A percentile compares a stretch with the other conserved stretches of the same genome.
phyloP scores from a whole-genome alignment of 1,140 invertebrate species.

The Ceratina calcarata region DNA sequence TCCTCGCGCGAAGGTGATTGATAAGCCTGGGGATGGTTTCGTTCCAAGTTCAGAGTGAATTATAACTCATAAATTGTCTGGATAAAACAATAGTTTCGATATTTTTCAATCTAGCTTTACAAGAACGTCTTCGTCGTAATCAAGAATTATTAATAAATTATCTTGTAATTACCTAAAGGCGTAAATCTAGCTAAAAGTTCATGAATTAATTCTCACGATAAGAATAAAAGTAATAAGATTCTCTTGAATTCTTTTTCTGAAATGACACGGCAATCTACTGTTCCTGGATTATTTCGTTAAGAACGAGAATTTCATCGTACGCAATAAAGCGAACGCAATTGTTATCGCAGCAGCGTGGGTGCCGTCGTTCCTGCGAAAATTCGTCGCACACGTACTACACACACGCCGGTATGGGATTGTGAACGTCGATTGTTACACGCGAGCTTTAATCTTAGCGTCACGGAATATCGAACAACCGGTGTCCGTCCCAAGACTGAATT shows the following conservation, averaged over 20 bases:
- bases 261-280: no score
- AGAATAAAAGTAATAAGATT: no score
- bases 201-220: no score
- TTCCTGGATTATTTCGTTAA: neutral
- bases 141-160: no score
- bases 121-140: no score
- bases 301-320: neutral
- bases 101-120: no score
- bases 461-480: constrained; percentile 53
- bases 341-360: neutral
- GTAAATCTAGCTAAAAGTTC: no score
- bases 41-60: neutral
- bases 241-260: no score
- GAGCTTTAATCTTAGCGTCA: constrained; percentile 69
- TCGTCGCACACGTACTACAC: neutral
- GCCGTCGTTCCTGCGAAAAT: constrained; percentile 11
- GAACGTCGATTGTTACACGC: constrained; percentile 47
- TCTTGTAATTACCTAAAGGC: no score
- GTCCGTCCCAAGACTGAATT: constrained; percentile 54
- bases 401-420: neutral
- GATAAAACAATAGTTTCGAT: no score
- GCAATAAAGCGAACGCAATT: constrained; percentile 10
- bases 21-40: neutral
- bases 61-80: neutral
- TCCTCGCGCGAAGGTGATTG: neutral